A percentile compares a stretch with the other conserved stretches of the same genome.
phyloP scores from a whole-genome alignment of 2,113 vertebrate genomes.

The Psittacara wagleri region DNA sequence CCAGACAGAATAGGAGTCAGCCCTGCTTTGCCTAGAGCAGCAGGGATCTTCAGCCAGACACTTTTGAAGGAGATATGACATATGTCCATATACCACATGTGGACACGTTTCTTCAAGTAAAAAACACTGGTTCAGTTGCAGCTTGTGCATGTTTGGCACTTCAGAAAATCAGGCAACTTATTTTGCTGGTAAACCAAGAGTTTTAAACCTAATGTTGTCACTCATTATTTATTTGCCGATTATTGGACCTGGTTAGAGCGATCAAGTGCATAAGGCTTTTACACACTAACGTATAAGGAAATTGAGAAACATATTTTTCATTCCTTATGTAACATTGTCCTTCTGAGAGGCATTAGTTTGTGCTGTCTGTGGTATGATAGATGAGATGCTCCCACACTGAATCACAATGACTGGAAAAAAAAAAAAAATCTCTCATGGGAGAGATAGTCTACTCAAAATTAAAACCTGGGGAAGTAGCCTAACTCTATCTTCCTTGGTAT shows the following conservation, averaged over 20 bases:
- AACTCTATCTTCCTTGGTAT: background rate
- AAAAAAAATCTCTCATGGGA: background rate
- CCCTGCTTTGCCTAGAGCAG: background rate
- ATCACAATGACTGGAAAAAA: background rate
- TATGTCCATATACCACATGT: background rate
- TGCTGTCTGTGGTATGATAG: background rate
- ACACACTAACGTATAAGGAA: background rate
- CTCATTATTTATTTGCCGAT: background rate
- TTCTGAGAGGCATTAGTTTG: background rate
- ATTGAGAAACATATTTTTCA: background rate
- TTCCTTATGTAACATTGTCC: background rate
- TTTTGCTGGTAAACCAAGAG: background rate
- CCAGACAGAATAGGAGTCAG: background rate
- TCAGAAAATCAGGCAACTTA: background rate
- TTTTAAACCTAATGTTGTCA: background rate
- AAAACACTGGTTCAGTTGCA: background rate
- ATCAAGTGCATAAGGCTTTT: background rate
- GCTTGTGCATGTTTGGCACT: background rate
- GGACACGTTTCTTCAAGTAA: background rate
- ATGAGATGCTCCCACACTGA: background rate
- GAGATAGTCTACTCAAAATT: background rate
- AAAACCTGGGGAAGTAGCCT: background rate
- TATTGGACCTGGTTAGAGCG: background rate
- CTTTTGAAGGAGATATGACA: background rate
- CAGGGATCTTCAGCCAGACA: background rate